A percentile compares a stretch with the other conserved stretches of the same genome.
Evolutionary conservation across 2,113 vertebrate species (phyloP).

Genomic region (Onychostruthus taczanowskii): DNA sequence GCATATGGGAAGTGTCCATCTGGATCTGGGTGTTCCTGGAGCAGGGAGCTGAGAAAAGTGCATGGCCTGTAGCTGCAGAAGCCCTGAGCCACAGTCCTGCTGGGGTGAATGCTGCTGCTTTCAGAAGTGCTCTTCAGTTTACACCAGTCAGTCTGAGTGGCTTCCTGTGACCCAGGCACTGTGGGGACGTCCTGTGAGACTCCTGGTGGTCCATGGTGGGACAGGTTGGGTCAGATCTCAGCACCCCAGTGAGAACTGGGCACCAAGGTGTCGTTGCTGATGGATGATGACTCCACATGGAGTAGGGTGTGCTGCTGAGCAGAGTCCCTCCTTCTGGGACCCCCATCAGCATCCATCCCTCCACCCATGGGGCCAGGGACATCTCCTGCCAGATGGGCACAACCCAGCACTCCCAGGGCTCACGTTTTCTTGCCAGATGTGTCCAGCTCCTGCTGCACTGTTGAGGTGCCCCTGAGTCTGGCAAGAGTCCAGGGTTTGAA

Average conservation of each 20-base stretch:
- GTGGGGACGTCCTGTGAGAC: background rate
- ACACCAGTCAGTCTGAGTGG: background rate
- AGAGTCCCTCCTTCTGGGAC: background rate
- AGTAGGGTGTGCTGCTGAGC: background rate
- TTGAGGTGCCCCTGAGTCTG: background rate
- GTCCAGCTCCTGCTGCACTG: background rate
- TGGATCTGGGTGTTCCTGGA: background rate
- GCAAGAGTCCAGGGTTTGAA: background rate
- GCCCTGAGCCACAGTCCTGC: background rate
- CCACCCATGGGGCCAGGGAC: rapidly evolving
- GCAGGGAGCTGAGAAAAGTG: background rate
- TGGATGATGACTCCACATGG: background rate
- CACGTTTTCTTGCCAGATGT: background rate
- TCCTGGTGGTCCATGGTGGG: background rate
- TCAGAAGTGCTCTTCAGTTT: background rate
- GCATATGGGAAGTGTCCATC: rapidly evolving
- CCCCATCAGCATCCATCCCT: rapidly evolving
- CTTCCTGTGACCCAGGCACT: background rate
- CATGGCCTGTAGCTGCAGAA: background rate
- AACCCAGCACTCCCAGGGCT: background rate
- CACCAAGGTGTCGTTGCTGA: rapidly evolving
- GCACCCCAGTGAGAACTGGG: background rate
- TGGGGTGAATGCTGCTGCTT: background rate
- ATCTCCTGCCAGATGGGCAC: background rate
- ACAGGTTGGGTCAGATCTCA: background rate